Evolutionary conservation across 2,797 vertebrate genomes (phyloP).

Genomic region (Triplophysa yarkandensis): DNA sequence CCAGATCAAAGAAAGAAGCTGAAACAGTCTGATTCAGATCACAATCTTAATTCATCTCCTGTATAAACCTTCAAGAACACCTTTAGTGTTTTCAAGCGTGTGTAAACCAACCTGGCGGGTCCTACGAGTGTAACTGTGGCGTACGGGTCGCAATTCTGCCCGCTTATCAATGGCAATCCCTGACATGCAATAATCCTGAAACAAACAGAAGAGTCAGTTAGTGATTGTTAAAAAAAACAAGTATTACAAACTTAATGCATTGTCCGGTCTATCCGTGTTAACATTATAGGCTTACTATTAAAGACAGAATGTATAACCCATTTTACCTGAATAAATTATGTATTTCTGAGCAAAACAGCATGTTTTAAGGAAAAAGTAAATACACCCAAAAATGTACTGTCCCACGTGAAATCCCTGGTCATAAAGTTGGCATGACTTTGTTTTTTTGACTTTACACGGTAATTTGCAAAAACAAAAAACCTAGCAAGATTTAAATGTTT

Average conservation of each 20-base stretch:
- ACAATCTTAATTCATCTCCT: constrained; percentile 8
- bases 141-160: constrained; percentile 95
- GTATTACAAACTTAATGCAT: background rate
- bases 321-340: background rate
- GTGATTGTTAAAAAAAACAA: background rate
- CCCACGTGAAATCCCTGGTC: too few relatives aligned
- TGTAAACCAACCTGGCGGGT: constrained; percentile 86
- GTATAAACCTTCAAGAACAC: background rate
- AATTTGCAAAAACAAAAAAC: too few relatives aligned
- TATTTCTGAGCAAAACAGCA: constrained; percentile 8
- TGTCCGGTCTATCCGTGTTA: background rate
- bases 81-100: background rate
- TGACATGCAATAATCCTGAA: constrained; percentile 93
- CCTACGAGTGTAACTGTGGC: constrained; percentile 93
- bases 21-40: constrained; percentile 23
- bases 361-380: background rate
- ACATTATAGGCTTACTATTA: background rate
- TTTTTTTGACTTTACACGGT: too few relatives aligned
- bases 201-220: background rate
- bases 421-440: too few relatives aligned
- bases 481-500: too few relatives aligned
- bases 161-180: constrained; percentile 91
- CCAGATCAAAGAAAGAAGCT: constrained; percentile 3
- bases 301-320: background rate
- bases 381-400: too few relatives aligned